These are phyloP conservation scores for Lampris megalopsis DNA, from an alignment of 2,113 vertebrate species.

Conservation along the genomic window DNA sequence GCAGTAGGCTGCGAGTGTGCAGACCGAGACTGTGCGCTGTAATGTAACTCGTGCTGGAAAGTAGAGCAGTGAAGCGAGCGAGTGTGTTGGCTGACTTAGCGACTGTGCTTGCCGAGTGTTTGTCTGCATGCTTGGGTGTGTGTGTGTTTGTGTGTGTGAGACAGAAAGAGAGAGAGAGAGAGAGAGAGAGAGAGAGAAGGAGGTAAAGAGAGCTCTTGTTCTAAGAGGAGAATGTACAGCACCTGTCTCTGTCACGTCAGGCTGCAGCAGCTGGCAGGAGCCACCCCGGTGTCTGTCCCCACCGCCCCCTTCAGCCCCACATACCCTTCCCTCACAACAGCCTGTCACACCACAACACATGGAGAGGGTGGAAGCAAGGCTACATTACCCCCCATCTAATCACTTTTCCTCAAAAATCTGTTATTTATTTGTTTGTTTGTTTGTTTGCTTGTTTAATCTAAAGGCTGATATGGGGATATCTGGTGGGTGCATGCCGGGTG, in stretches of 20 bases:
- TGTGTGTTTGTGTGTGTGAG: constrained; percentile 9
- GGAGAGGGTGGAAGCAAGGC: constrained; percentile 1
- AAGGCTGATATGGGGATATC: too few species aligned
- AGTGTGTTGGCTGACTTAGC: constrained; percentile 27
- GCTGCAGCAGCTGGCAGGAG: constrained; percentile 70
- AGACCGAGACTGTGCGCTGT: background rate
- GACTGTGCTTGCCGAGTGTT: constrained; percentile 38
- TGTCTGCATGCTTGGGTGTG: constrained; percentile 34
- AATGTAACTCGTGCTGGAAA: constrained; percentile 26
- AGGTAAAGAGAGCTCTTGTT: constrained; percentile 26
- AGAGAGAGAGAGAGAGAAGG: constrained; percentile 4
- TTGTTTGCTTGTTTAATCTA: too few species aligned
- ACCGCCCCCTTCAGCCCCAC: constrained; percentile 17
- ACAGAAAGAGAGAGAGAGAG: constrained; percentile 24
- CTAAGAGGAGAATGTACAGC: constrained; percentile 60
- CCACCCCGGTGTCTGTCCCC: constrained; percentile 49
- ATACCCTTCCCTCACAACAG: constrained; percentile 32
- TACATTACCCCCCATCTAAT: background rate
- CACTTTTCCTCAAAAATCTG: too few species aligned
- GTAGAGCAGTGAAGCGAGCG: constrained; percentile 37
- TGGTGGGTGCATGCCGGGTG: too few species aligned
- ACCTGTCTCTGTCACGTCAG: constrained; percentile 77
- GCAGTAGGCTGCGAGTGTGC: background rate
- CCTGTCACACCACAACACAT: background rate
- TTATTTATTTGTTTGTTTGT: too few species aligned